phyloP scores from a whole-genome alignment of 2,113 vertebrate species.

The Cephalopholis sonnerati region DNA sequence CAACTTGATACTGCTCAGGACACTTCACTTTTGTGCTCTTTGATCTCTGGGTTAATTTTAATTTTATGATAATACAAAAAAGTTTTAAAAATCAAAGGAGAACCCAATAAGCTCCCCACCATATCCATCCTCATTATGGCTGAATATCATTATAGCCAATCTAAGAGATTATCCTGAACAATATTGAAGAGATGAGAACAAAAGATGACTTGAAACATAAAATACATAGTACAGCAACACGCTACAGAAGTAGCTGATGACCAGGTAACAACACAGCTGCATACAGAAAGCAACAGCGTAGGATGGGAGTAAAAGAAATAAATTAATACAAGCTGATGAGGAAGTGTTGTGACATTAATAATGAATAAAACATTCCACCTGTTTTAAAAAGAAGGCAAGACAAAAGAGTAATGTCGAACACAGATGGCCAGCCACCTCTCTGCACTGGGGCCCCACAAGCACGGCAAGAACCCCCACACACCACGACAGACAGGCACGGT shows the following conservation, averaged over 20 bases:
- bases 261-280: conserved; percentile 80
- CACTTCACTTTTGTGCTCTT: conserved; percentile 80
- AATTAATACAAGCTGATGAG: conserved; percentile 84
- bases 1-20: conserved; percentile 96
- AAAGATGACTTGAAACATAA: conserved; percentile 44
- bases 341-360: conserved; percentile 80
- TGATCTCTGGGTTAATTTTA: conserved; percentile 59
- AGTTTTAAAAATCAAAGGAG: conserved; percentile 48
- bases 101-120: conserved; percentile 62
- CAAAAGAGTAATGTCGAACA: conserved; percentile 88
- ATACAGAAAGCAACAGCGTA: conserved; percentile 85
- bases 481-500: conserved; percentile 92
- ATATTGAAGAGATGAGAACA: conserved; percentile 77
- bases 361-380: conserved; percentile 82
- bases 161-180: conserved; percentile 93
- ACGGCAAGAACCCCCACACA: conserved; percentile 77
- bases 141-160: conserved; percentile 61
- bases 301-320: conserved; percentile 70
- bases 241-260: conserved; percentile 46
- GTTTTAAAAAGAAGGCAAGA: conserved; percentile 72
- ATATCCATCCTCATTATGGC: conserved; percentile 37
- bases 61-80: conserved; percentile 58
- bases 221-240: conserved; percentile 46
- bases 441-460: conserved; percentile 90
- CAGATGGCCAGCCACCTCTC: conserved; percentile 90